A percentile compares a stretch with the other conserved stretches of the same genome.
Conservation (phyloP, 2,888 invertebrate genomes). For the Lasioglossum zephyrum region DNA sequence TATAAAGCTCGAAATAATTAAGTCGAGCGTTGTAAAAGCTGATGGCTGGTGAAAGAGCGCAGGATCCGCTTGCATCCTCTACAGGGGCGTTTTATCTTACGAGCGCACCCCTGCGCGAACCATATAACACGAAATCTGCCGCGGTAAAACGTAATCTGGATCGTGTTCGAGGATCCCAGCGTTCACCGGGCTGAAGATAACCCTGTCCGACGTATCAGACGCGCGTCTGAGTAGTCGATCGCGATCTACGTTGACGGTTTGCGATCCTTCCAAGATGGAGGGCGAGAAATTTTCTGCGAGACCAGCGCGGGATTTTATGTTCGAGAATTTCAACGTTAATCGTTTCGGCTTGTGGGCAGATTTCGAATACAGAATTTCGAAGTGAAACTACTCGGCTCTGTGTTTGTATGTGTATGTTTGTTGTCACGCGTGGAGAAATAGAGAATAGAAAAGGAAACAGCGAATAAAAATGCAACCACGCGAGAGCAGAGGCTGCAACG, state of each 20-base stretch:
- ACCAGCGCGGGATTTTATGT: not conserved
- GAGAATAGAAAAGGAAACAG: not conserved
- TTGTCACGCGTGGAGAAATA: not conserved
- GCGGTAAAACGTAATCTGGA: not conserved
- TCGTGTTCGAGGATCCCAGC: not conserved
- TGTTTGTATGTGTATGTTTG: not conserved
- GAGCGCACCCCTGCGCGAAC: not conserved
- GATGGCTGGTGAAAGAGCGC: not conserved
- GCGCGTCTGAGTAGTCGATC: slow-evolving; percentile 32
- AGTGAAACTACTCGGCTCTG: not conserved
- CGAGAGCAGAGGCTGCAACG: not conserved
- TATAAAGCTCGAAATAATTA: not conserved
- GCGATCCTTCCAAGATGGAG: slow-evolving; percentile 28
- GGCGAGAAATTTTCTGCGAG: slow-evolving; percentile 24
- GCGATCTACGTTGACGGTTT: not conserved
- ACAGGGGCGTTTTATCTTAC: not conserved
- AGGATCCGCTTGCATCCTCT: not conserved
- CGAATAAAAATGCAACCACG: not conserved
- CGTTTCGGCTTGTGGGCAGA: not conserved
- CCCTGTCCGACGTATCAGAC: slow-evolving; percentile 37
- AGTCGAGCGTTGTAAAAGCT: not conserved
- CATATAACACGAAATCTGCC: not conserved
- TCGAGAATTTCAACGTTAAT: not conserved
- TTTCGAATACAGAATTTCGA: no score
- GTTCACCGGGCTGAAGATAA: slow-evolving; percentile 19